Conservation (phyloP, 2,888 invertebrate genomes). For the Parnassius orleans region DNA sequence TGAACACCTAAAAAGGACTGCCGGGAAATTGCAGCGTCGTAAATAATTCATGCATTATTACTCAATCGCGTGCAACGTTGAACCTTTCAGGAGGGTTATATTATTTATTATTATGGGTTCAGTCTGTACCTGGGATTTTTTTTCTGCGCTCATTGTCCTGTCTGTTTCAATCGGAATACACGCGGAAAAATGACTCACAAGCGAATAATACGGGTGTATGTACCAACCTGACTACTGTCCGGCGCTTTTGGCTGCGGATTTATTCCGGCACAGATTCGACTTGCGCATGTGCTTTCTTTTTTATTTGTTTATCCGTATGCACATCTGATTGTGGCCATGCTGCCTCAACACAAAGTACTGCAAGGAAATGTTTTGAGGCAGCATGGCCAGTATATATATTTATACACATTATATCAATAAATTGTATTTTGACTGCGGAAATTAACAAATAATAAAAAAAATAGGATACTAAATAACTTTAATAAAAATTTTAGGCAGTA, state of each 20-base stretch:
- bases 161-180: slow-evolving; percentile 38
- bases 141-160: slow-evolving; percentile 64
- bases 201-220: slow-evolving; percentile 27
- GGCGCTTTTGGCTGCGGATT: slow-evolving; percentile 3
- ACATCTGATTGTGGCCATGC: neutral
- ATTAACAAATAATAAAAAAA: no score
- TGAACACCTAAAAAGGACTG: slow-evolving; percentile 28
- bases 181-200: slow-evolving; percentile 32
- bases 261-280: slow-evolving; percentile 11
- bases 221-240: slow-evolving; percentile 16
- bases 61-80: slow-evolving; percentile 70
- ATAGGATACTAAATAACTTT: no score
- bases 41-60: slow-evolving; percentile 78
- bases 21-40: slow-evolving; percentile 70
- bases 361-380: no score
- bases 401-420: no score
- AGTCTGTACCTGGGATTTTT: slow-evolving; percentile 47
- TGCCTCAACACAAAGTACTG: neutral
- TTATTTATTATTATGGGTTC: slow-evolving; percentile 47
- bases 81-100: slow-evolving; percentile 48
- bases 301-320: neutral
- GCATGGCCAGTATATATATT: no score
- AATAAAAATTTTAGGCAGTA: no score
- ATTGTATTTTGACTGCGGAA: no score
- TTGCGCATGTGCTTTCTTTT: slow-evolving; percentile 13